Base-by-base conservation (phyloP, 1,140 invertebrate genomes). In the Pseudomyrmex pallidus region DNA sequence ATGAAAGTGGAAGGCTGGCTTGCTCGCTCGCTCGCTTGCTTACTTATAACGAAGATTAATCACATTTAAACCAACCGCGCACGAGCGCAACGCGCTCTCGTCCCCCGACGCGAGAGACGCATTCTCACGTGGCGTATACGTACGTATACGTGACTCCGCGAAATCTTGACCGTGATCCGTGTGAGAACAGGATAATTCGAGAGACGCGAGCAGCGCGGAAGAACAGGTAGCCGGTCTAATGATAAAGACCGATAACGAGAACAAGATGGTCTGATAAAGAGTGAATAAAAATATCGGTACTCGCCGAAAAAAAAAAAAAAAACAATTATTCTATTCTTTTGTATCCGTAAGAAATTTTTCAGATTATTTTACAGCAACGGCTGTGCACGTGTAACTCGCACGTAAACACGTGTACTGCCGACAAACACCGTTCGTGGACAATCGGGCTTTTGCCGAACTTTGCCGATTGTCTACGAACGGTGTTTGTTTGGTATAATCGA, bases 11-110 rank as follows among this genome's bases (percentile, higher is more conserved):
- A 86, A 87, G 66, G 82, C 35, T 35, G 4, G 35, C 35, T 35
- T 1, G 35, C 35, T 35, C 4, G 73, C 68, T 59, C 56, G 74
- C 86, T 88, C 25, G 86, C 88, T 88, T 73, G 88, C 89, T 87
- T 91, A 35, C 35, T 35, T 35, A 35, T 35, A 92, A 92, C 92
- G 92, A 92, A 92, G 92, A 92, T 92, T 92, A 92, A 92, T 92
- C 90, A 91, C 92, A 89, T 90, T 92, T 90, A 91, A 91, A 92
- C 88, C 89, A 91, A 91, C 91, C 90, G 90, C 91, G 90, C 88
- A 62, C 90, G 86, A 89, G 86, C 82, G 73, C 85, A 72, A 77
- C 76, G 62, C 63, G 22, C 74, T 74, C 74, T 70, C 73, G 72
- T n/a, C 25, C 17, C 85, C 57, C 67, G 22, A 70, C 68, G 64